A percentile compares a stretch with the other conserved stretches of the same genome.
Evolutionary conservation across 1,140 invertebrate genomes (phyloP).

Genomic region (Drosophila busckii): DNA sequence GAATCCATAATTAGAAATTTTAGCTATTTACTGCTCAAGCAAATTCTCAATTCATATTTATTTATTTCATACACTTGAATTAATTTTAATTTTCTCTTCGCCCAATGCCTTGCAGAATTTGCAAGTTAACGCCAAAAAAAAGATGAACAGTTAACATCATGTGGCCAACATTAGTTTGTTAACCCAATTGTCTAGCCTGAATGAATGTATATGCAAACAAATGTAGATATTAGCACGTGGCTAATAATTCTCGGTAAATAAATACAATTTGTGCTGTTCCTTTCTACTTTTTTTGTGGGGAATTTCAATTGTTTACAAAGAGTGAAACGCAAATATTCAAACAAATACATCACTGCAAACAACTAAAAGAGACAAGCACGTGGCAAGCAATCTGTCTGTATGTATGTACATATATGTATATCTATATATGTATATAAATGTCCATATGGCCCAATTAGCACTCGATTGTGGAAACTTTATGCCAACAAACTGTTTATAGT

Average conservation of each 20-base stretch:
- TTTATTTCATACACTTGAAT: too few species aligned
- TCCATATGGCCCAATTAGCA: constrained; percentile 57
- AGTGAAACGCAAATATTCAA: constrained; percentile 27
- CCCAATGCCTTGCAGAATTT: too few species aligned
- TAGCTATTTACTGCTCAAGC: too few species aligned
- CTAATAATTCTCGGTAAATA: constrained; percentile 67
- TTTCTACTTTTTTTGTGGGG: not conserved
- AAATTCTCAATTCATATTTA: too few species aligned
- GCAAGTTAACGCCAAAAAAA: too few species aligned
- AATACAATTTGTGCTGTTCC: not conserved
- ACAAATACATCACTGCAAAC: constrained; percentile 8
- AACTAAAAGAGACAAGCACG: constrained; percentile 6
- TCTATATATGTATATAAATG: not conserved
- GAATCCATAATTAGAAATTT: too few species aligned
- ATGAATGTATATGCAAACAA: constrained; percentile 36
- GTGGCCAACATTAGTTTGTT: constrained; percentile 16
- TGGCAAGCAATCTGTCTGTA: constrained; percentile 4
- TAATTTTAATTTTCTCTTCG: too few species aligned
- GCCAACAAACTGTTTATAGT: constrained; percentile 47
- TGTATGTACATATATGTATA: not conserved
- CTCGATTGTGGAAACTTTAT: constrained; percentile 67
- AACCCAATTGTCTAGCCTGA: constrained; percentile 6
- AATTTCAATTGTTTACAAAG: not conserved
- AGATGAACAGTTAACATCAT: too few species aligned
- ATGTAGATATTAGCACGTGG: constrained; percentile 55